Evolutionary conservation across 2,113 vertebrate genomes (phyloP).

Genomic region (Acinonyx jubatus): DNA sequence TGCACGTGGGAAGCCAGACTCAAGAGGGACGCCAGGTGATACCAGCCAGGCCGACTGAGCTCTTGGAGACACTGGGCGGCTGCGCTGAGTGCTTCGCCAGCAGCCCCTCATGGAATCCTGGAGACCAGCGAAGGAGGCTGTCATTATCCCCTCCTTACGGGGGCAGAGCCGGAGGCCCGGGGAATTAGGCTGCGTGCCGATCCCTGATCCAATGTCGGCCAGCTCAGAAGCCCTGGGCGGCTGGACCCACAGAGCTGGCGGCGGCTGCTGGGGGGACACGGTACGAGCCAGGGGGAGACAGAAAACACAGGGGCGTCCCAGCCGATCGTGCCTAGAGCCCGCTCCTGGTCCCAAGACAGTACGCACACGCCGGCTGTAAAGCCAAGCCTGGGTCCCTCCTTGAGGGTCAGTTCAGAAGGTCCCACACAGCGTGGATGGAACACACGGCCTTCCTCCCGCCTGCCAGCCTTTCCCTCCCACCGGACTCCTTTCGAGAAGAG

Average conservation of each 20-base stretch:
- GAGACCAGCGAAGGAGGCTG: neutral
- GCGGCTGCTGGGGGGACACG: neutral
- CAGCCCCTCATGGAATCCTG: neutral
- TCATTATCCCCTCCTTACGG: neutral
- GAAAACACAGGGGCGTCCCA: too few species aligned
- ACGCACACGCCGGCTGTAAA: neutral
- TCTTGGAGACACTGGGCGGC: too few species aligned
- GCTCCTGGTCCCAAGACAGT: neutral
- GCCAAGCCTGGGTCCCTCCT: neutral
- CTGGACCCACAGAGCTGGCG: neutral
- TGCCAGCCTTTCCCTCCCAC: neutral
- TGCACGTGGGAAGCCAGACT: neutral
- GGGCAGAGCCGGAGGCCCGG: rapidly evolving
- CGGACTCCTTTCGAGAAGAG: neutral
- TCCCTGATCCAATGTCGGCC: rapidly evolving
- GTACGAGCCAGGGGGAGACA: neutral
- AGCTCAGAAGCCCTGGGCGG: neutral
- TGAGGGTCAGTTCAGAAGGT: neutral
- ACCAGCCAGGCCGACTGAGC: neutral
- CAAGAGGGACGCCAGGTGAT: neutral
- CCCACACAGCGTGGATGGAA: neutral
- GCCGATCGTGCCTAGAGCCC: too few species aligned
- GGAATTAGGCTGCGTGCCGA: neutral
- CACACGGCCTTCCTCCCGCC: neutral
- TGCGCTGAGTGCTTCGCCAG: neutral